phyloP scores from a whole-genome alignment of 1,140 invertebrate species.

The Planococcus citri region DNA sequence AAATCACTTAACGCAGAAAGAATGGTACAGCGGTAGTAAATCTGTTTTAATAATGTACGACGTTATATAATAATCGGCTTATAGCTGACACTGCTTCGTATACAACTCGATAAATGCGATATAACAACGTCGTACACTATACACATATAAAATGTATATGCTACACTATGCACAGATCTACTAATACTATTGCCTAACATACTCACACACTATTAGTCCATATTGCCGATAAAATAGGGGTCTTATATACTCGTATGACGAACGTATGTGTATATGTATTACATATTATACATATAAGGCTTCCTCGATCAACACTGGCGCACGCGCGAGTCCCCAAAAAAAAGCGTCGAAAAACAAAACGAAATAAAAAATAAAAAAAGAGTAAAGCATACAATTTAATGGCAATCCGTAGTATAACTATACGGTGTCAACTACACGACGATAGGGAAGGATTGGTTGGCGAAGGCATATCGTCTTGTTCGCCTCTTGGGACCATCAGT shows the following conservation, averaged over 20 bases:
- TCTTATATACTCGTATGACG: too few species aligned
- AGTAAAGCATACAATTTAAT: conserved; percentile 10
- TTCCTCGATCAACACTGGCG: not conserved
- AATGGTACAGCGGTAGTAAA: conserved; percentile 12
- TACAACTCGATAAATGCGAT: not conserved
- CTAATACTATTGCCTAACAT: not conserved
- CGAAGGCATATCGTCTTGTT: conserved; percentile 10
- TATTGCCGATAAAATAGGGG: too few species aligned
- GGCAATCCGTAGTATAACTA: conserved; percentile 9
- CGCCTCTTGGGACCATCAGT: conserved; percentile 19
- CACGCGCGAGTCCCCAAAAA: not conserved
- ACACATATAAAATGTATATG: too few species aligned
- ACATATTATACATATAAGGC: too few species aligned
- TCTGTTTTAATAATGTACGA: conserved; percentile 18
- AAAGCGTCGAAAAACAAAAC: not conserved
- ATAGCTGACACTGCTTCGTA: conserved; percentile 9
- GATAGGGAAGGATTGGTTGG: not conserved
- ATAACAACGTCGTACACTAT: not conserved
- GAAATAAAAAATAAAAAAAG: not conserved
- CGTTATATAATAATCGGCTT: conserved; percentile 19
- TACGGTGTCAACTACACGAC: not conserved
- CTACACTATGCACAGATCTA: not conserved
- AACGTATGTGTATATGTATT: too few species aligned
- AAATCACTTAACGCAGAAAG: conserved; percentile 10
- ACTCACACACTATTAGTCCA: not conserved